A percentile compares a stretch with the other conserved stretches of the same genome.
These are phyloP conservation scores for Leptinotarsa lineolata DNA, from an alignment of 1,140 invertebrate genomes.

Conservation along the genomic window DNA sequence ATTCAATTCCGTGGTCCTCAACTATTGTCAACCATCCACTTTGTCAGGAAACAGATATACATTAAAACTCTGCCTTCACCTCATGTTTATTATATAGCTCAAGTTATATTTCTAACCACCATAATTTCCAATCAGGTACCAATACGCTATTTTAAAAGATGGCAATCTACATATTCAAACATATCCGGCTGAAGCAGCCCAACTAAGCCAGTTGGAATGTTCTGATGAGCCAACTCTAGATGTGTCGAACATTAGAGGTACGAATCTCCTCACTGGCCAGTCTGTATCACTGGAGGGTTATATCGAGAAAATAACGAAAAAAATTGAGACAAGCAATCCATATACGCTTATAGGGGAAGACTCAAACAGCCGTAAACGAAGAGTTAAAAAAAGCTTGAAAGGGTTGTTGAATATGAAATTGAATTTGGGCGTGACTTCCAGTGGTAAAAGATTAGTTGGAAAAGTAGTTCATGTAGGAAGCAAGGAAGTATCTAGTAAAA, in stretches of 20 bases:
- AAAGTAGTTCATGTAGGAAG: constrained; percentile 42
- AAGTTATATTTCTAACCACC: no score
- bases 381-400: constrained; percentile 21
- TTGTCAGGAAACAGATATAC: no score
- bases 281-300: constrained; percentile 37
- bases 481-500: neutral
- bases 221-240: constrained; percentile 3
- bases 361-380: constrained; percentile 11
- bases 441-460: constrained; percentile 40
- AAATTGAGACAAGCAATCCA: constrained; percentile 11
- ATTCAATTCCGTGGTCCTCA: no score
- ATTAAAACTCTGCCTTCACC: no score
- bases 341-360: constrained; percentile 18
- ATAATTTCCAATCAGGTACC: constrained; percentile 12
- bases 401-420: constrained; percentile 43
- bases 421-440: constrained; percentile 35
- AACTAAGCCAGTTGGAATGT: constrained; percentile 7
- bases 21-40: no score
- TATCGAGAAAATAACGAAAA: constrained; percentile 36
- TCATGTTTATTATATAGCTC: constrained; percentile 4
- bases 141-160: constrained; percentile 40
- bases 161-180: constrained; percentile 34
- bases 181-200: neutral
- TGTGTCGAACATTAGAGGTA: constrained; percentile 36
- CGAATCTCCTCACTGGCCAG: constrained; percentile 42